A percentile compares a stretch with the other conserved stretches of the same genome.
Evolutionary conservation across 2,888 invertebrate species (phyloP).

Genomic region (Pollenia griseotomentosa): DNA sequence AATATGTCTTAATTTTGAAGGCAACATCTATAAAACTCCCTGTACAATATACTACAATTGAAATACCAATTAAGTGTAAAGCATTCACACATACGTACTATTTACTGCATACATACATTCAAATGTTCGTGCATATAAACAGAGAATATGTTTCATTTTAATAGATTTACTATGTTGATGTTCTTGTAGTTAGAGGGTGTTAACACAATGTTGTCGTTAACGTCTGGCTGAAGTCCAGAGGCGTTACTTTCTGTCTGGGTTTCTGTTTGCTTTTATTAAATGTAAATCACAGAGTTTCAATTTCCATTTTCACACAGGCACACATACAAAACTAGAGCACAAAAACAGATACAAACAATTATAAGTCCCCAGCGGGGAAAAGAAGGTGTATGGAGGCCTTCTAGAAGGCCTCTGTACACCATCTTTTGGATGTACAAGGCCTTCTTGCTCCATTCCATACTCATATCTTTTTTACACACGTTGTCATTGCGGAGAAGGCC

Average conservation of each 20-base stretch:
- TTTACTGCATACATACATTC: neutral
- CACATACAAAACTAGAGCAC: neutral
- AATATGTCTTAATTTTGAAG: too few species aligned
- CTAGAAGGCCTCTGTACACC: too few species aligned
- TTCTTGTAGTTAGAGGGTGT: conserved; percentile 58
- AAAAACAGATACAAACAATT: neutral
- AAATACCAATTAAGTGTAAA: too few species aligned
- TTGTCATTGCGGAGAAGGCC: too few species aligned
- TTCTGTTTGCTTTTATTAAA: conserved; percentile 68
- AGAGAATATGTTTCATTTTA: conserved; percentile 50
- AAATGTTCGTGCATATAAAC: neutral
- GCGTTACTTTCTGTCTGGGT: conserved; percentile 72
- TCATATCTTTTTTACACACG: too few species aligned
- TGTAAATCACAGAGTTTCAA: conserved; percentile 70
- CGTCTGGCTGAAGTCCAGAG: conserved; percentile 65
- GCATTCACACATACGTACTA: neutral
- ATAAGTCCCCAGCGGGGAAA: too few species aligned
- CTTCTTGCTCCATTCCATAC: too few species aligned
- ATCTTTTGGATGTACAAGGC: too few species aligned
- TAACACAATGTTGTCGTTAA: conserved; percentile 67
- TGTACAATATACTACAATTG: too few species aligned
- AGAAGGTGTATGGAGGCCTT: too few species aligned
- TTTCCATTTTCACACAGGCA: conserved; percentile 34
- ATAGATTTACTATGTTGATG: conserved; percentile 27
- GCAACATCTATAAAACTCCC: too few species aligned